A percentile compares a stretch with the other conserved stretches of the same genome.
These are phyloP conservation scores for Eulithis testata DNA, from an alignment of 2,888 invertebrate species.

Conservation along the genomic window DNA sequence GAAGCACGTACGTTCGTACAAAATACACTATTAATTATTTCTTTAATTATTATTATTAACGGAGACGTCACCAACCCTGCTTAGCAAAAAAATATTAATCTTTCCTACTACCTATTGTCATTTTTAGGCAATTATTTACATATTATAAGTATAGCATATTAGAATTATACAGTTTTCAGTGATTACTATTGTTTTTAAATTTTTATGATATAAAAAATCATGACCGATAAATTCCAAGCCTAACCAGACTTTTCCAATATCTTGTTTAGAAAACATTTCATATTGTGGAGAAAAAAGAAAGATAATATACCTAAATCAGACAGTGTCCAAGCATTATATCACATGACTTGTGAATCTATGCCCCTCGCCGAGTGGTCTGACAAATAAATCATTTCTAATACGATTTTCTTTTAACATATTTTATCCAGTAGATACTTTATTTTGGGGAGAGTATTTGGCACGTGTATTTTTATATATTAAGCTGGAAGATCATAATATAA, in stretches of 20 bases:
- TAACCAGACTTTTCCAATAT: background rate
- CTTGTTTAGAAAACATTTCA: background rate
- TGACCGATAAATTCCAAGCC: too few relatives aligned
- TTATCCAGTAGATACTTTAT: conserved; percentile 49
- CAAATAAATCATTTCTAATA: conserved; percentile 80
- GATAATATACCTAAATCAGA: conserved; percentile 42
- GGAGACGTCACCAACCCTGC: too few relatives aligned
- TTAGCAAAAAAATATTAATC: too few relatives aligned
- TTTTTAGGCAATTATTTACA: too few relatives aligned
- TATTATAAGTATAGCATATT: too few relatives aligned
- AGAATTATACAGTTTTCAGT: too few relatives aligned
- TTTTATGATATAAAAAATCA: too few relatives aligned
- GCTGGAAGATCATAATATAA: too few relatives aligned
- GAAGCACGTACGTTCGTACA: conserved; percentile 17
- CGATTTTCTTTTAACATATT: conserved; percentile 75
- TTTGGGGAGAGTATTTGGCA: conserved; percentile 30
- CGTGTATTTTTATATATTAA: conserved; percentile 16
- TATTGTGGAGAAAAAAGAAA: conserved; percentile 22
- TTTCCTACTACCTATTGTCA: too few relatives aligned
- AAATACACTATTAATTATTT: conserved; percentile 2
- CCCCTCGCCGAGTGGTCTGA: conserved; percentile 62
- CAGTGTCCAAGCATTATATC: conserved; percentile 74
- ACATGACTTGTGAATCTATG: conserved; percentile 72
- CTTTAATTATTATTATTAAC: background rate
- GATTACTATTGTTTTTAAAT: too few relatives aligned